phyloP scores from a whole-genome alignment of 2,797 vertebrate genomes.

The Eulemur rubriventer region DNA sequence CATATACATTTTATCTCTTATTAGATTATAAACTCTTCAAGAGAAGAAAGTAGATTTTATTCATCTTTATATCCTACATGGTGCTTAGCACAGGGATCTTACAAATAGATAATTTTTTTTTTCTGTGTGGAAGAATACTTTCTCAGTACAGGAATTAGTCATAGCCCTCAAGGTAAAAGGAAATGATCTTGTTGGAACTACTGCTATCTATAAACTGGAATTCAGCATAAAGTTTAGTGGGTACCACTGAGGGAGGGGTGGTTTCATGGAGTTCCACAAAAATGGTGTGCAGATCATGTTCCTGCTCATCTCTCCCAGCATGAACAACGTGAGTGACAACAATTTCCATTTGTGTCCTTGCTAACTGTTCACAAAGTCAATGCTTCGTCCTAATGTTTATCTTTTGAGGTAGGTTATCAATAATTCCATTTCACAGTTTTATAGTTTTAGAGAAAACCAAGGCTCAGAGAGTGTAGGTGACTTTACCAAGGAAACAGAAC shows the following conservation, averaged over 20 bases:
- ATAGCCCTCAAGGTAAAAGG: background rate
- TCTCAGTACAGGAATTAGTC: background rate
- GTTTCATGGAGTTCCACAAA: background rate
- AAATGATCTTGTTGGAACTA: background rate
- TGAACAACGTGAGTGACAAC: background rate
- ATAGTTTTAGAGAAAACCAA: background rate
- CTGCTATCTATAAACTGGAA: background rate
- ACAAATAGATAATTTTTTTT: background rate
- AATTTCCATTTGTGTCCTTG: background rate
- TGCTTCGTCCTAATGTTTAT: background rate
- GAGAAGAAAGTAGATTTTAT: background rate
- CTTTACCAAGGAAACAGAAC: background rate
- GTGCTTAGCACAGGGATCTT: background rate
- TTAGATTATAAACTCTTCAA: background rate
- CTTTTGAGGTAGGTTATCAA: background rate
- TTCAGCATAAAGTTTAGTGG: too few relatives aligned
- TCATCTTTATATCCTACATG: background rate
- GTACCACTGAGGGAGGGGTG: rapidly evolving
- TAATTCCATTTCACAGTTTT: background rate
- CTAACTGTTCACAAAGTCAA: background rate
- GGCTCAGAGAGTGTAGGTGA: background rate
- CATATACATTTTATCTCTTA: background rate
- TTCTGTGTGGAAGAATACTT: background rate
- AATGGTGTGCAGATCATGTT: background rate
- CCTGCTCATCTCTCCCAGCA: background rate